Evolutionary conservation across 2,113 vertebrate genomes (phyloP).

Genomic region (Myanophis thanlyinensis): DNA sequence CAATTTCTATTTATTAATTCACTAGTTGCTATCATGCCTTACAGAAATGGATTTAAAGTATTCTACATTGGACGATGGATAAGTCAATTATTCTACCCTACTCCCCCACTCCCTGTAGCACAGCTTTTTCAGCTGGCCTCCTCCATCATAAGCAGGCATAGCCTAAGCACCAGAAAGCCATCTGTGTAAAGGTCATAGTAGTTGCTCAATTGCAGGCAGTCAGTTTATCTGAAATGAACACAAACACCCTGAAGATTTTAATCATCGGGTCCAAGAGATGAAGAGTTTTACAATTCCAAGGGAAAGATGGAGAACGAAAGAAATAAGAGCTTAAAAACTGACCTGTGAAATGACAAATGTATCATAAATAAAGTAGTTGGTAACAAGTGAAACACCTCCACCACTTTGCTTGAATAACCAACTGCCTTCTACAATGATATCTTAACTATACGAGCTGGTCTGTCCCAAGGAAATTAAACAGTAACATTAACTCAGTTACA

Average conservation of each 20-base stretch:
- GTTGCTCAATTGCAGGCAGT: conserved; percentile 36
- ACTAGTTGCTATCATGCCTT: conserved; percentile 17
- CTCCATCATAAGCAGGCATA: conserved; percentile 44
- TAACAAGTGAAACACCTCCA: not conserved
- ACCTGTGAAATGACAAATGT: conserved; percentile 36
- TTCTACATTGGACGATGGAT: conserved; percentile 1
- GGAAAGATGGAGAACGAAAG: conserved; percentile 7
- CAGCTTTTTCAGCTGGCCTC: not conserved
- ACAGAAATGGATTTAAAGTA: conserved; percentile 27
- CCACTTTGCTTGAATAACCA: not conserved
- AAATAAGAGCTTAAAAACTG: conserved; percentile 14
- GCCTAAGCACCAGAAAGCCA: conserved; percentile 43
- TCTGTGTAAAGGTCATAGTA: conserved; percentile 54
- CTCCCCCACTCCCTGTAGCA: not conserved
- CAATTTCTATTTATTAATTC: conserved; percentile 8
- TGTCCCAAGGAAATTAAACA: not conserved
- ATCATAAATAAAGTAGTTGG: conserved; percentile 31
- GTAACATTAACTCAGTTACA: not conserved
- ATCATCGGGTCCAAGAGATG: conserved; percentile 26
- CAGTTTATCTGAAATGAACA: conserved; percentile 47
- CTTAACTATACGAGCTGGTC: not conserved
- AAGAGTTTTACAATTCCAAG: not conserved
- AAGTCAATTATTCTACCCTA: conserved; percentile 1
- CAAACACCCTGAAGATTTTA: conserved; percentile 44
- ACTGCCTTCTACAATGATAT: not conserved